A percentile compares a stretch with the other conserved stretches of the same genome.
Conservation (phyloP, 2,113 vertebrate genomes). For the Gadus chalcogrammus region DNA sequence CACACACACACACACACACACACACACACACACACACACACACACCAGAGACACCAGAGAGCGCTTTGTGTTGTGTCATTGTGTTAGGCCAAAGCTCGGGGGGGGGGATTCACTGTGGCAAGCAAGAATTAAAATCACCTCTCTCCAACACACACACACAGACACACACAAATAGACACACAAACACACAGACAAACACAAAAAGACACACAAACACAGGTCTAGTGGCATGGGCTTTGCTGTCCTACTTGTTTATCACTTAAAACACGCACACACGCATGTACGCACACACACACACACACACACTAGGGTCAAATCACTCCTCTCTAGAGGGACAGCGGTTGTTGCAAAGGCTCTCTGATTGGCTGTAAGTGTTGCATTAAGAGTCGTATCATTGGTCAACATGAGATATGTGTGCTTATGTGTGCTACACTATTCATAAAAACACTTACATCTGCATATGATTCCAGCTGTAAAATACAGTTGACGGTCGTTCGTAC, state of each 20-base stretch:
- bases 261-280: slow-evolving; percentile 19
- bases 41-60: too few species aligned
- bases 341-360: too few species aligned
- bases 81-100: slow-evolving; percentile 36
- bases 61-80: slow-evolving; percentile 31
- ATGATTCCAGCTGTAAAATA: too few species aligned
- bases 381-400: too few species aligned
- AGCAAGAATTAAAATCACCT: slow-evolving; percentile 24
- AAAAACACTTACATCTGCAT: too few species aligned
- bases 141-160: slow-evolving; percentile 9
- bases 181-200: slow-evolving; percentile 5
- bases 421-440: too few species aligned
- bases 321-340: too few species aligned
- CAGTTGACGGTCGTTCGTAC: too few species aligned
- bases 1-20: slow-evolving; percentile 6
- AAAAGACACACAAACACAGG: slow-evolving; percentile 17
- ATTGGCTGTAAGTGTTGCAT: neutral
- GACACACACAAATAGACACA: neutral
- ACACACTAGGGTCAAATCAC: neutral
- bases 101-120: slow-evolving; percentile 31
- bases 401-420: too few species aligned
- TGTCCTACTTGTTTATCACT: slow-evolving; percentile 52
- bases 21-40: too few species aligned
- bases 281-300: slow-evolving; percentile 9
- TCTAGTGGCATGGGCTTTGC: slow-evolving; percentile 34